phyloP scores from a whole-genome alignment of 2,888 invertebrate genomes.

The Macrostomum cliftonense region DNA sequence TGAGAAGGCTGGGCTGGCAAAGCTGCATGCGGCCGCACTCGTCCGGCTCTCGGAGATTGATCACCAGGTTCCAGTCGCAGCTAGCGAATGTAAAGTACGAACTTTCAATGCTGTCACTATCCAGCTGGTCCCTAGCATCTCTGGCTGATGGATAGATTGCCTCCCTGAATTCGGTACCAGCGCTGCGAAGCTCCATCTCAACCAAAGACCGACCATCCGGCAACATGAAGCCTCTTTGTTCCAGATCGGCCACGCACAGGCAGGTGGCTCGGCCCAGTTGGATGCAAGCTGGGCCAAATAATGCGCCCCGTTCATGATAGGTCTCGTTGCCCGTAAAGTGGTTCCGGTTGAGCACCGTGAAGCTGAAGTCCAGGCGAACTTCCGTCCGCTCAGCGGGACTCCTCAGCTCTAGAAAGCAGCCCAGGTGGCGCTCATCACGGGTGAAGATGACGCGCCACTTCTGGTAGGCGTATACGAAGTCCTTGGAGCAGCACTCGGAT shows the following conservation, averaged over 20 bases:
- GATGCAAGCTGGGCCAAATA: constrained; percentile 31
- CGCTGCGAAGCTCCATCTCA: constrained; percentile 56
- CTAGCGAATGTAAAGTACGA: constrained; percentile 58
- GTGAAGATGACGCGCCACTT: constrained; percentile 63
- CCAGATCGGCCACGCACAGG: constrained; percentile 26
- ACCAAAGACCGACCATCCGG: constrained; percentile 60
- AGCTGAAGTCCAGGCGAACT: constrained; percentile 59
- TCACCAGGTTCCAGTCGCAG: constrained; percentile 56
- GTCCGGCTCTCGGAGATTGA: constrained; percentile 2
- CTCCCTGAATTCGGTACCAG: constrained; percentile 54
- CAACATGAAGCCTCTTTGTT: constrained; percentile 51
- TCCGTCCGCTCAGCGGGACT: constrained; percentile 56
- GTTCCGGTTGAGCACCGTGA: constrained; percentile 58
- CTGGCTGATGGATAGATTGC: constrained; percentile 22
- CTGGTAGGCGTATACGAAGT: constrained; percentile 61
- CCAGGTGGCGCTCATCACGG: constrained; percentile 54
- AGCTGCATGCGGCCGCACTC: constrained; percentile 18
- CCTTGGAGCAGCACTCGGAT: constrained; percentile 60
- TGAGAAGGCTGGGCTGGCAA: no score
- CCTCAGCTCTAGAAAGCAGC: constrained; percentile 58
- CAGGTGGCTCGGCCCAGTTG: constrained; percentile 29
- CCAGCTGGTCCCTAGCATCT: constrained; percentile 12
- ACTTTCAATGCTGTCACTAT: constrained; percentile 42
- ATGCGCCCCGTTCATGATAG: constrained; percentile 56
- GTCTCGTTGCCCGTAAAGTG: constrained; percentile 64